Evolutionary conservation across 2,113 vertebrate genomes (phyloP).

Genomic region (Ivindomyrus marchei): DNA sequence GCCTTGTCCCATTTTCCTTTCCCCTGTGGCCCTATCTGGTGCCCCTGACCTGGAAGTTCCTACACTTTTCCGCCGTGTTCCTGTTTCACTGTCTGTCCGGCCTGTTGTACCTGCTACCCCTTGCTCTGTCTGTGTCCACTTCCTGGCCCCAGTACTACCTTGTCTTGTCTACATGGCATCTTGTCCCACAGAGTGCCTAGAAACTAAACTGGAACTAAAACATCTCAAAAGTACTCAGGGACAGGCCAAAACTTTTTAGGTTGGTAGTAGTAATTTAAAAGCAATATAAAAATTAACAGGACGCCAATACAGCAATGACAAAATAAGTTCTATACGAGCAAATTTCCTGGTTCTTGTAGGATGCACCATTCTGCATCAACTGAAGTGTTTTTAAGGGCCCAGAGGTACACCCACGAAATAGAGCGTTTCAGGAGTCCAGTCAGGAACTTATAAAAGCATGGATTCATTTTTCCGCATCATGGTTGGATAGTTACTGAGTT

Average conservation of each 20-base stretch:
- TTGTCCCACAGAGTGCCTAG: no score
- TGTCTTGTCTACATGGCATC: background rate
- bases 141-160: background rate
- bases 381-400: background rate
- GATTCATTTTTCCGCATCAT: background rate
- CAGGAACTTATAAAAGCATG: background rate
- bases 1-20: background rate
- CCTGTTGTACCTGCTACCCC: background rate
- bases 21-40: background rate
- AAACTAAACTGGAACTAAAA: background rate
- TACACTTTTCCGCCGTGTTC: background rate
- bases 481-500: background rate
- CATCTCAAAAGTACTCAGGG: background rate
- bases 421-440: background rate
- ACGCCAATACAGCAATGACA: background rate
- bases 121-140: background rate
- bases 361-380: background rate
- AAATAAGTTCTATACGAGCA: background rate
- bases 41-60: background rate
- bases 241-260: background rate
- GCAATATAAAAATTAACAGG: background rate
- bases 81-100: background rate
- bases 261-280: background rate
- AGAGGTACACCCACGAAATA: background rate
- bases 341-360: background rate